A percentile compares a stretch with the other conserved stretches of the same genome.
phyloP scores from a whole-genome alignment of 2,113 vertebrate species.

The Microtus montanus region DNA sequence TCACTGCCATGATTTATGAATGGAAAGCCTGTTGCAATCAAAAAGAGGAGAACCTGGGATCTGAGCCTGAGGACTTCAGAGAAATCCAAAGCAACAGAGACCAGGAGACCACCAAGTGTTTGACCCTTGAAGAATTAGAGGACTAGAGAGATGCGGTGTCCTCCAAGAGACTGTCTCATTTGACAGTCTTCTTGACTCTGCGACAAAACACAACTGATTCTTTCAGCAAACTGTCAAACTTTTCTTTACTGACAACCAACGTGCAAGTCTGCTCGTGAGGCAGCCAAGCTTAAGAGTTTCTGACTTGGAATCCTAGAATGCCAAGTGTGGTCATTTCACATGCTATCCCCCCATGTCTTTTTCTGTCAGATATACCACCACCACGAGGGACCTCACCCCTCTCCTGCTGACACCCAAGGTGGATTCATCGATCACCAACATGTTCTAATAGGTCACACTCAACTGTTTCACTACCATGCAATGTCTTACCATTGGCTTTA shows the following conservation, averaged over 20 bases:
- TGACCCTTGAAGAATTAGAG: background rate
- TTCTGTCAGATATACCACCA: background rate
- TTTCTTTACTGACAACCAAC: background rate
- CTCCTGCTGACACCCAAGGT: accelerated
- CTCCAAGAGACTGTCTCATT: background rate
- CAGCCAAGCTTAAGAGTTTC: background rate
- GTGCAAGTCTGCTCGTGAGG: background rate
- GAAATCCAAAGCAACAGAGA: background rate
- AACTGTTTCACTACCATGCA: background rate
- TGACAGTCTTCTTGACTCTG: background rate
- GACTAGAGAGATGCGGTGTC: background rate
- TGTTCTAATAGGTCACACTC: background rate
- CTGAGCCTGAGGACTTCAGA: background rate
- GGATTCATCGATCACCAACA: too few relatives aligned
- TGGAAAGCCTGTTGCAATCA: background rate
- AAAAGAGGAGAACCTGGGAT: background rate
- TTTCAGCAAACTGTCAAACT: background rate
- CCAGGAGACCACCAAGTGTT: background rate
- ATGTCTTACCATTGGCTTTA: accelerated
- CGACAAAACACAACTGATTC: background rate
- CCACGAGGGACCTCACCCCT: background rate
- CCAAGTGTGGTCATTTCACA: accelerated
- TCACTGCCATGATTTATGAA: background rate
- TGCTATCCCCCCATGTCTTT: accelerated
- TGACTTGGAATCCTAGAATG: background rate